phyloP scores from a whole-genome alignment of 2,888 invertebrate species.

The Nephrocerus scutellatus region DNA sequence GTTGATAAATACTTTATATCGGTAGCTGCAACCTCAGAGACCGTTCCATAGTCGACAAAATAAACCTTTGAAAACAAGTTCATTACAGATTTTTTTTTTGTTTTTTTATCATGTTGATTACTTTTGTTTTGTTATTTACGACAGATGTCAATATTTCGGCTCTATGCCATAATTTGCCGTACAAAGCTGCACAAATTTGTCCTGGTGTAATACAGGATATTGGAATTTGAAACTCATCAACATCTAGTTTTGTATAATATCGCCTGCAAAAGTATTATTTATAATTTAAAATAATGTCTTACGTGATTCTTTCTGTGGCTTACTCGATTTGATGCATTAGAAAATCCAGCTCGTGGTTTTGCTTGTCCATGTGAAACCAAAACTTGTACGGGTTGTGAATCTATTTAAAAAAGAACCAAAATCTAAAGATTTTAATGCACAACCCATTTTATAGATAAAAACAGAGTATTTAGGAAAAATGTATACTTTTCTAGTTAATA shows the following conservation, averaged over 20 bases:
- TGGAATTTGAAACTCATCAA: constrained; percentile 26
- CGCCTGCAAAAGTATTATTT: constrained; percentile 20
- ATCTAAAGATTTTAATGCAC: background rate
- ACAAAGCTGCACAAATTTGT: constrained; percentile 32
- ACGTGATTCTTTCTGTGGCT: constrained; percentile 13
- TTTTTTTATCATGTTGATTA: constrained; percentile 6
- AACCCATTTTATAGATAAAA: background rate
- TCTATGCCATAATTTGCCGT: constrained; percentile 34
- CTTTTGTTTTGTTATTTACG: constrained; percentile 29
- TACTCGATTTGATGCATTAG: constrained; percentile 36
- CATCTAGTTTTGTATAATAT: constrained; percentile 23
- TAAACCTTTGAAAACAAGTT: constrained; percentile 25
- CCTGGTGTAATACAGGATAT: constrained; percentile 28
- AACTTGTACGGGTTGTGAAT: constrained; percentile 37
- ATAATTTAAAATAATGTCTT: background rate
- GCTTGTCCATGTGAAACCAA: constrained; percentile 33
- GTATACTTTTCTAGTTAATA: background rate
- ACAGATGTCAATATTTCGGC: constrained; percentile 29
- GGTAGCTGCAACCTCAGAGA: constrained; percentile 26
- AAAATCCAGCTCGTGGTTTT: constrained; percentile 27
- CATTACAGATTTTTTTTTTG: background rate
- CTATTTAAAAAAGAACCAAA: constrained; percentile 23
- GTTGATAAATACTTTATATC: constrained; percentile 32
- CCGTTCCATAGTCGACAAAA: constrained; percentile 39
- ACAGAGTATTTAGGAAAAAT: background rate